Conservation (phyloP, 1,140 invertebrate species). For the Pararge aegeria region DNA sequence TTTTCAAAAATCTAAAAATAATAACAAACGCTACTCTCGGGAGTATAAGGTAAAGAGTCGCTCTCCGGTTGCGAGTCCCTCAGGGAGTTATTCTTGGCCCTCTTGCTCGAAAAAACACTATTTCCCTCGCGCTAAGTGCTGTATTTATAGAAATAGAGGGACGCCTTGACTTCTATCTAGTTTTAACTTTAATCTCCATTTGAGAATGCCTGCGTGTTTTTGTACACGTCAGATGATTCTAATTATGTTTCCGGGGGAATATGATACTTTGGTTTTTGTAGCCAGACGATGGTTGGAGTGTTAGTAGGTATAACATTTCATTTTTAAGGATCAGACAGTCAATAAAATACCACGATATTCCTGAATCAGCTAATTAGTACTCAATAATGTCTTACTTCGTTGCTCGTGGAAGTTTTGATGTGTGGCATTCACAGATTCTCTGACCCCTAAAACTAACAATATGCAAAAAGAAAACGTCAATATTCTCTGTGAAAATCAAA, state of each 20-base stretch:
- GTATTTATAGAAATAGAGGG: slow-evolving; percentile 69
- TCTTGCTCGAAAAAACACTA: slow-evolving; percentile 55
- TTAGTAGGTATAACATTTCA: too few relatives aligned
- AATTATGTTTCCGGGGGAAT: slow-evolving; percentile 25
- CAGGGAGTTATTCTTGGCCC: slow-evolving; percentile 73
- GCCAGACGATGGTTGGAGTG: background rate
- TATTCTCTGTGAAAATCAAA: too few relatives aligned
- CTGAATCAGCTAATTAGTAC: too few relatives aligned
- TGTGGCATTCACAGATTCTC: too few relatives aligned
- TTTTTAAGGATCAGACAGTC: too few relatives aligned
- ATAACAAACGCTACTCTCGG: slow-evolving; percentile 1
- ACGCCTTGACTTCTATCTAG: slow-evolving; percentile 51
- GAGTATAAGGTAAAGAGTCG: slow-evolving; percentile 47
- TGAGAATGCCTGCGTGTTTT: slow-evolving; percentile 9
- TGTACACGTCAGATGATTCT: slow-evolving; percentile 29
- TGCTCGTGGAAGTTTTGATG: too few relatives aligned
- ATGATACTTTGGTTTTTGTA: background rate
- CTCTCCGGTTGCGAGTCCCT: slow-evolving; percentile 57
- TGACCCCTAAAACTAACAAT: too few relatives aligned
- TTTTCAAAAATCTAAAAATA: slow-evolving; percentile 2
- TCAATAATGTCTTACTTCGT: too few relatives aligned
- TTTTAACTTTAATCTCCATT: slow-evolving; percentile 43
- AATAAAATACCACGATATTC: too few relatives aligned
- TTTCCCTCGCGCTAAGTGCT: slow-evolving; percentile 65
- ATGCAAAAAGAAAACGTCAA: too few relatives aligned